A percentile compares a stretch with the other conserved stretches of the same genome.
Evolutionary conservation across 2,113 vertebrate species (phyloP).

Genomic region (Larimichthys polyactis): DNA sequence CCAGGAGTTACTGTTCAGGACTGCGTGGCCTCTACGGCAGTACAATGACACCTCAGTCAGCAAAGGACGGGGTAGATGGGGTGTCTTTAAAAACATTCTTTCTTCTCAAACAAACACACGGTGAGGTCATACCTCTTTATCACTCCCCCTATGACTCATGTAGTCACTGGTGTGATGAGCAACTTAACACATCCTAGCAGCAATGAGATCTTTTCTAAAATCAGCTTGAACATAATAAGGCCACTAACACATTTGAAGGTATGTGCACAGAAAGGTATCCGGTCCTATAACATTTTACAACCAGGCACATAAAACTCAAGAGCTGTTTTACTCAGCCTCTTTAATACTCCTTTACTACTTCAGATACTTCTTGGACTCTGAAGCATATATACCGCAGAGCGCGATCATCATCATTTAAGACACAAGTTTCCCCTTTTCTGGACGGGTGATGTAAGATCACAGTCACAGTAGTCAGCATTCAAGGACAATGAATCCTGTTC

Average conservation of each 20-base stretch:
- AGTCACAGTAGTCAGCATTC: constrained; percentile 16
- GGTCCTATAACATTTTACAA: constrained; percentile 40
- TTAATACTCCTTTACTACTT: neutral
- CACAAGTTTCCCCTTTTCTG: neutral
- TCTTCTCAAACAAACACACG: neutral
- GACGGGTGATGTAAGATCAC: neutral
- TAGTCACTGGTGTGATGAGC: constrained; percentile 16
- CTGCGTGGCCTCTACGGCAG: neutral
- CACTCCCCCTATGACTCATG: neutral
- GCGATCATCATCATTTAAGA: neutral
- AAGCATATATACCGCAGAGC: neutral
- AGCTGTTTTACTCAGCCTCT: neutral
- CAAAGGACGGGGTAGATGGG: neutral
- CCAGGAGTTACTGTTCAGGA: constrained; percentile 34
- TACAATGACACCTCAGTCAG: constrained; percentile 46
- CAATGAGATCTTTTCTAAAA: neutral
- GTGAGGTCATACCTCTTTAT: constrained; percentile 43
- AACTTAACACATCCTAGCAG: neutral
- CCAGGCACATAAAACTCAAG: constrained; percentile 14
- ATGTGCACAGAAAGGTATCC: neutral
- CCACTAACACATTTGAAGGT: neutral
- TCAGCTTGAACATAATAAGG: neutral
- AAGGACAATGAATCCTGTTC: constrained; percentile 59
- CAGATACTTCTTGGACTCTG: neutral
- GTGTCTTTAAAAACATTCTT: constrained; percentile 14